A percentile compares a stretch with the other conserved stretches of the same genome.
Evolutionary conservation across 1,140 invertebrate genomes (phyloP).

Genomic region (Lucilia cuprina): DNA sequence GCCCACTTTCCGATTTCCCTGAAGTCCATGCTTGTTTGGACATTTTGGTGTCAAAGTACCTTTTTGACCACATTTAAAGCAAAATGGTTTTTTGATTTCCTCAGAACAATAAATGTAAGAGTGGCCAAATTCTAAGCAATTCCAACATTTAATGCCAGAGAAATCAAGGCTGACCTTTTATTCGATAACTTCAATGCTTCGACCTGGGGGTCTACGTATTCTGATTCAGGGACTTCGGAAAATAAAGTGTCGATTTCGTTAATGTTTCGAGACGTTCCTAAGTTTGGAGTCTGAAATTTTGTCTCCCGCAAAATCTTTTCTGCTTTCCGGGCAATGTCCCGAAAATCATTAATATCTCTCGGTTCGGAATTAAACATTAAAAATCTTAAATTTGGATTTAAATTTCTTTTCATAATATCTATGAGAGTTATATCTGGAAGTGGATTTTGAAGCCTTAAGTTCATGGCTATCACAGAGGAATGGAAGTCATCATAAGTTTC

Average conservation of each 20-base stretch:
- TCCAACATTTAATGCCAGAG: slow-evolving; percentile 11
- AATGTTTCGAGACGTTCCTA: background rate
- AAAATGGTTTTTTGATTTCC: background rate
- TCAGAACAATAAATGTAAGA: background rate
- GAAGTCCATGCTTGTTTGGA: background rate
- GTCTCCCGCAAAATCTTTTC: slow-evolving; percentile 1
- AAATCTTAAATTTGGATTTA: background rate
- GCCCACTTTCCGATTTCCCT: background rate
- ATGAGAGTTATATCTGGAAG: background rate
- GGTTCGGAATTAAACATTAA: background rate
- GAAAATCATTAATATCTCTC: background rate
- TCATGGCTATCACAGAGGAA: background rate
- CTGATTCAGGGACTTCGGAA: background rate
- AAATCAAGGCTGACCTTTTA: background rate
- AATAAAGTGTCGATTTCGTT: background rate
- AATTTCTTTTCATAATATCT: slow-evolving; percentile 9
- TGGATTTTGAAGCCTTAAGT: background rate
- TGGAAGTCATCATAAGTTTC: background rate
- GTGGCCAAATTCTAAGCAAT: background rate
- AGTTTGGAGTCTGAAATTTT: background rate
- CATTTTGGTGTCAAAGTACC: background rate
- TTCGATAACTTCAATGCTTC: background rate
- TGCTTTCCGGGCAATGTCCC: background rate
- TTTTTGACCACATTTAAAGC: background rate
- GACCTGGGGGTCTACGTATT: background rate